These are phyloP conservation scores for Labroides dimidiatus DNA, from an alignment of 2,797 vertebrate genomes.

Conservation along the genomic window DNA sequence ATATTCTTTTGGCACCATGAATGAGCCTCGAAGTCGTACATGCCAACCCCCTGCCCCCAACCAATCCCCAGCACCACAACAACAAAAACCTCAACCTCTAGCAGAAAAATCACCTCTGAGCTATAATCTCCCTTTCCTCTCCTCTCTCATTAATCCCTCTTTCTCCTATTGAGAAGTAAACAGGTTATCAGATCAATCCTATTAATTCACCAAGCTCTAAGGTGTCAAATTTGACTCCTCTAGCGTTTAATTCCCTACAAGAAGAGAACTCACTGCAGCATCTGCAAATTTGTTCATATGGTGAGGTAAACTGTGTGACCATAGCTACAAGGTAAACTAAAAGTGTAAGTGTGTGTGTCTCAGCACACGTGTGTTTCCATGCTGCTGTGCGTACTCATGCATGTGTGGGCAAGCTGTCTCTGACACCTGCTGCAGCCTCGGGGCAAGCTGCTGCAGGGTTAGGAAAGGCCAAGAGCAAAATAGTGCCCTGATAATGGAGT, in stretches of 20 bases:
- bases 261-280: not conserved
- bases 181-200: constrained; percentile 69
- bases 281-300: constrained; percentile 18
- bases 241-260: not conserved
- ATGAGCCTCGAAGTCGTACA: constrained; percentile 25
- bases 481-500: not conserved
- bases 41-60: constrained; percentile 41
- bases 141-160: constrained; percentile 34
- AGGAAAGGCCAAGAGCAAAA: constrained; percentile 28
- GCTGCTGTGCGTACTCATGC: constrained; percentile 44
- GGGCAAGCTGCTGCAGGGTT: constrained; percentile 48
- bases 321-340: constrained; percentile 27
- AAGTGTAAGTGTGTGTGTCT: constrained; percentile 10
- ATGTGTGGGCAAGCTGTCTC: constrained; percentile 60
- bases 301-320: constrained; percentile 19
- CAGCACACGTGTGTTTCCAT: constrained; percentile 15
- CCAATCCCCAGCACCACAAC: constrained; percentile 2
- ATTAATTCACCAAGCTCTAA: constrained; percentile 56
- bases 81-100: constrained; percentile 28
- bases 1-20: constrained; percentile 45
- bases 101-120: constrained; percentile 12
- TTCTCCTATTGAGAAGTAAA: constrained; percentile 46
- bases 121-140: constrained; percentile 32
- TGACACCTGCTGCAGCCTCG: constrained; percentile 60
- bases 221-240: constrained; percentile 22